Conservation (phyloP, 30 jellyfish, hydroid and myxozoan species). For the Rhopilema esculentum region DNA sequence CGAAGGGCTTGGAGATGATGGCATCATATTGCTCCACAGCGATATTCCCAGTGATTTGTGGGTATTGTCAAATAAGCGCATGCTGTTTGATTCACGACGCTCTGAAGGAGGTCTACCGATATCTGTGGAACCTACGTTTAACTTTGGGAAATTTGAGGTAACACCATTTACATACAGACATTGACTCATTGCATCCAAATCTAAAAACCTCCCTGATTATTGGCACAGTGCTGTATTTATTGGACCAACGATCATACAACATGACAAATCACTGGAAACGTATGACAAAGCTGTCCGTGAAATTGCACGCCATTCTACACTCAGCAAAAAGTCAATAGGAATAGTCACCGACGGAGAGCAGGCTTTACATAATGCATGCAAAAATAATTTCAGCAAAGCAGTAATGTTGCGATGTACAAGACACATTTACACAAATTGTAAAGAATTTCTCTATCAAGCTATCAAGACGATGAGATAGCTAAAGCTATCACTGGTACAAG, state of each 20-base stretch:
- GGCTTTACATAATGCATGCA: too few relatives aligned
- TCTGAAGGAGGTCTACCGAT: not conserved
- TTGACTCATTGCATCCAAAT: not conserved
- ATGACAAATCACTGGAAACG: not conserved
- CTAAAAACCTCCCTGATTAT: not conserved
- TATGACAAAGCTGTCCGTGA: not conserved
- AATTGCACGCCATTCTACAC: not conserved
- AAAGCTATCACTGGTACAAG: too few relatives aligned
- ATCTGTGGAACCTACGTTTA: not conserved
- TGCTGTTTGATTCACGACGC: not conserved
- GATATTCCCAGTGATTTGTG: not conserved
- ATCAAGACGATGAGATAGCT: too few relatives aligned
- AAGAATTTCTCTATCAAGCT: not conserved
- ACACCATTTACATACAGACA: constrained; percentile 4
- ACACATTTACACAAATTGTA: constrained; percentile 4
- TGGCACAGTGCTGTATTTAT: not conserved
- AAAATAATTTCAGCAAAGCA: not conserved
- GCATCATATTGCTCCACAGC: not conserved
- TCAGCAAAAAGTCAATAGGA: not conserved
- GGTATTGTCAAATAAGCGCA: constrained; percentile 2
- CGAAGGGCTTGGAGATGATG: not conserved
- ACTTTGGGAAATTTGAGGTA: not conserved
- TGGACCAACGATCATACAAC: not conserved
- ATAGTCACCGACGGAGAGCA: constrained; percentile 13
- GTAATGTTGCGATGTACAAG: not conserved